These are phyloP conservation scores for Epizoanthus ramosus DNA, from an alignment of 92 coral and sea anemone species.

Conservation along the genomic window DNA sequence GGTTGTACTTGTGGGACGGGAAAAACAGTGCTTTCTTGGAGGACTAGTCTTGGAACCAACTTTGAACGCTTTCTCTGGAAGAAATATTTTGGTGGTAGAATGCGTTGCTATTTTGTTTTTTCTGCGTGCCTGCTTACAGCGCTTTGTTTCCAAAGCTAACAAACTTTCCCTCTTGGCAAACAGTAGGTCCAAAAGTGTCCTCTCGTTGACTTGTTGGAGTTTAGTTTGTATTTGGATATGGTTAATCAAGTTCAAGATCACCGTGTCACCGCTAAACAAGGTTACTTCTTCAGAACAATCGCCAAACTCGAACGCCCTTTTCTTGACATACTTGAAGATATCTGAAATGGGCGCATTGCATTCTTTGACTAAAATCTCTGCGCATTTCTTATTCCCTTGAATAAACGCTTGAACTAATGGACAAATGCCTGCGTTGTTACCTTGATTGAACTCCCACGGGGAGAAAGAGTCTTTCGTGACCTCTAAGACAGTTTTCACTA, in stretches of 20 bases:
- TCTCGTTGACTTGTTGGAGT: slow-evolving; percentile 50
- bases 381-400: slow-evolving; percentile 71
- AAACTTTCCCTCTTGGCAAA: slow-evolving; percentile 67
- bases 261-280: slow-evolving; percentile 11
- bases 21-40: background rate
- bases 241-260: slow-evolving; percentile 9
- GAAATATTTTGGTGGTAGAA: background rate
- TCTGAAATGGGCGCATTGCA: slow-evolving; percentile 63
- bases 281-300: background rate
- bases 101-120: background rate
- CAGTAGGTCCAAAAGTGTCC: slow-evolving; percentile 63
- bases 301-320: slow-evolving; percentile 19
- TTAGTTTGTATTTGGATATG: slow-evolving; percentile 12
- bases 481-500: slow-evolving; percentile 58
- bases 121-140: background rate
- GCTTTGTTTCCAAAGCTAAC: slow-evolving; percentile 23
- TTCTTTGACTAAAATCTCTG: slow-evolving; percentile 65
- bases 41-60: background rate
- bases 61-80: background rate
- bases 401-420: slow-evolving; percentile 77
- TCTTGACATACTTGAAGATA: slow-evolving; percentile 61
- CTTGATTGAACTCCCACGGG: slow-evolving; percentile 50
- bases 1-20: background rate
- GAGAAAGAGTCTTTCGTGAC: slow-evolving; percentile 42
- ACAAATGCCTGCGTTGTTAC: slow-evolving; percentile 87